Evolutionary conservation across 2,113 vertebrate genomes (phyloP).

Genomic region (Nothocercus julius): DNA sequence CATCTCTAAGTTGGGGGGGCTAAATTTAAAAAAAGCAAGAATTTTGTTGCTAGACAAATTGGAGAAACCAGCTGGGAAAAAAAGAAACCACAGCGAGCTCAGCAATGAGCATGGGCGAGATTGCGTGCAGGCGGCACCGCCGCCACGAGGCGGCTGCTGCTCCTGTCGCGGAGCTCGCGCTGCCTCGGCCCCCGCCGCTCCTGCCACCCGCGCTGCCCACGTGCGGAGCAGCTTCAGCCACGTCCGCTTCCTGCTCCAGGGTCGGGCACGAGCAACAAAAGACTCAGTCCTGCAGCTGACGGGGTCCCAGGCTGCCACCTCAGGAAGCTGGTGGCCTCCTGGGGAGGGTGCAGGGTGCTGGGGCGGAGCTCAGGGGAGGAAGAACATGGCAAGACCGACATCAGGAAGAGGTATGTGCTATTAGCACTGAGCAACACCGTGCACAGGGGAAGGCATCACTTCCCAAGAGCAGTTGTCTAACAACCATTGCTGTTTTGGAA

Average conservation of each 20-base stretch:
- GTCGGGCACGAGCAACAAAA: background rate
- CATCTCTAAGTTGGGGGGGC: background rate
- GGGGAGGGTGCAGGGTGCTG: background rate
- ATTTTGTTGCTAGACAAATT: background rate
- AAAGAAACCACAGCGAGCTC: background rate
- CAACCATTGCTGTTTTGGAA: background rate
- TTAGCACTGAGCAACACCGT: background rate
- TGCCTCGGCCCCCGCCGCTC: background rate
- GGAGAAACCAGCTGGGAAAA: background rate
- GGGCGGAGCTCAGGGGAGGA: background rate
- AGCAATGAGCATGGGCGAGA: background rate
- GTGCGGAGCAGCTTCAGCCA: background rate
- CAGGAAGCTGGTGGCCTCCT: background rate
- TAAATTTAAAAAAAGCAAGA: background rate
- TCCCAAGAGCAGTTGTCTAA: background rate
- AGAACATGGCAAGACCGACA: background rate
- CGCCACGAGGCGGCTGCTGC: background rate
- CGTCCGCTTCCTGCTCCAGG: background rate
- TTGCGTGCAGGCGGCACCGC: background rate
- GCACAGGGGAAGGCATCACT: background rate
- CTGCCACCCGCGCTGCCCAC: background rate
- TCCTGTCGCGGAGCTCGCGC: background rate
- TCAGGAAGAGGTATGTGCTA: background rate
- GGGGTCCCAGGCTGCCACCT: background rate
- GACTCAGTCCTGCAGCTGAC: rapidly evolving